A percentile compares a stretch with the other conserved stretches of the same genome.
phyloP scores from a whole-genome alignment of 2,888 invertebrate species.

The Kuschelorhynchus macadamiae region DNA sequence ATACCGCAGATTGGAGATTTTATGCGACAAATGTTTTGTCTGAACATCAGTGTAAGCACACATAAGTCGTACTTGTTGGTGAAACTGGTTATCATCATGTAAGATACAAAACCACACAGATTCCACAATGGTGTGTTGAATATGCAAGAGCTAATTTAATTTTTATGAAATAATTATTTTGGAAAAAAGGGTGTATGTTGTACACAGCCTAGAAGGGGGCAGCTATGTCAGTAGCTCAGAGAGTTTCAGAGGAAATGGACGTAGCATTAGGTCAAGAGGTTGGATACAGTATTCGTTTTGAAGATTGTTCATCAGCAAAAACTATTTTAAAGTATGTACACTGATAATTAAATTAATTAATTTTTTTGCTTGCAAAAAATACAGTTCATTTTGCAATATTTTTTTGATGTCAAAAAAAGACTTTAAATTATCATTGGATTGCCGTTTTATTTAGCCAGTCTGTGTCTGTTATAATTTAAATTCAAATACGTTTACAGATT shows the following conservation, averaged over 20 bases:
- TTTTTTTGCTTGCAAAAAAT: no score
- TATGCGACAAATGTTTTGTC: slow-evolving; percentile 85
- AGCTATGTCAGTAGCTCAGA: slow-evolving; percentile 99
- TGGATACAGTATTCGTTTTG: slow-evolving; percentile 98
- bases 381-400: no score
- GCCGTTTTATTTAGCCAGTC: no score
- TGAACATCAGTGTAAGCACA: slow-evolving; percentile 93
- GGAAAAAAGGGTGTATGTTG: slow-evolving; percentile 91
- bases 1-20: slow-evolving; percentile 96
- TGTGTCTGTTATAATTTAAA: no score
- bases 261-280: slow-evolving; percentile 93
- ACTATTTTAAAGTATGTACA: slow-evolving; percentile 87
- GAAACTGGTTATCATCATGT: slow-evolving; percentile 99
- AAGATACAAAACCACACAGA: slow-evolving; percentile 99
- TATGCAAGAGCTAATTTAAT: slow-evolving; percentile 76
- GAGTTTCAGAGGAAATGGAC: slow-evolving; percentile 99
- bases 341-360: no score
- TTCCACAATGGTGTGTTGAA: slow-evolving; percentile 96
- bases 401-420: no score
- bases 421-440: no score
- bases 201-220: slow-evolving; percentile 96
- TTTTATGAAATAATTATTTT: no score
- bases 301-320: slow-evolving; percentile 96
- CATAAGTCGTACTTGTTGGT: slow-evolving; percentile 97
- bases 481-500: no score